A percentile compares a stretch with the other conserved stretches of the same genome.
These are phyloP conservation scores for Zaprionus ghesquierei DNA, from an alignment of 1,140 invertebrate species.

Conservation along the genomic window DNA sequence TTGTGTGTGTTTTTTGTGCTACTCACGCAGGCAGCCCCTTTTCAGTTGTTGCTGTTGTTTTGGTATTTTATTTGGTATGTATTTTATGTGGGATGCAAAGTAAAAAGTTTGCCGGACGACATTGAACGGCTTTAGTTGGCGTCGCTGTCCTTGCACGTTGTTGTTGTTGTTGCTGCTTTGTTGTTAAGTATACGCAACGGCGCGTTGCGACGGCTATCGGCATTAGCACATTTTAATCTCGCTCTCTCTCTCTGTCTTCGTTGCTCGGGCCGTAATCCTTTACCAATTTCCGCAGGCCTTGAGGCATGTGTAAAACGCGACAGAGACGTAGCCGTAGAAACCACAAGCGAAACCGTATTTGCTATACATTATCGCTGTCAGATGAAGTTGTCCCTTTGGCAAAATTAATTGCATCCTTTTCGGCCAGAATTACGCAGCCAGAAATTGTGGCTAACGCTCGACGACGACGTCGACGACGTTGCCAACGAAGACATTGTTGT, in stretches of 20 bases:
- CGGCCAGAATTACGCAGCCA: slow-evolving; percentile 21
- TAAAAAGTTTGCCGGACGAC: slow-evolving; percentile 73
- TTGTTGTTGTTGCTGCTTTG: slow-evolving; percentile 1
- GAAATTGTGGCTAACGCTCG: slow-evolving; percentile 48
- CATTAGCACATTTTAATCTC: slow-evolving; percentile 44
- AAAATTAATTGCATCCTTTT: slow-evolving; percentile 73
- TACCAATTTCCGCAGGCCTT: slow-evolving; percentile 65
- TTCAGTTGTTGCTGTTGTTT: slow-evolving; percentile 12
- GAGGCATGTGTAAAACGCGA: slow-evolving; percentile 34
- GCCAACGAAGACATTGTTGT: slow-evolving; percentile 76
- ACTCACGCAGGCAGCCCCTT: background rate
- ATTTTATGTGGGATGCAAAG: slow-evolving; percentile 77
- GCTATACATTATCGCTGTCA: slow-evolving; percentile 75
- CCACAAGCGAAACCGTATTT: slow-evolving; percentile 55
- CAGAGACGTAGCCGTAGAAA: slow-evolving; percentile 10
- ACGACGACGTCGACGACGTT: slow-evolving; percentile 45
- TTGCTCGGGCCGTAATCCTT: slow-evolving; percentile 51
- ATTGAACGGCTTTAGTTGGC: slow-evolving; percentile 43
- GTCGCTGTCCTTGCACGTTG: background rate
- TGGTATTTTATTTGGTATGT: slow-evolving; percentile 65
- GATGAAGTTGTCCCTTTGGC: slow-evolving; percentile 75
- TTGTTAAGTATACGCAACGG: slow-evolving; percentile 41
- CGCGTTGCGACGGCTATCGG: slow-evolving; percentile 51
- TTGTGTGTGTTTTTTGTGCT: slow-evolving; percentile 34
- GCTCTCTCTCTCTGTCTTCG: background rate